Base-by-base conservation (phyloP, 2,113 vertebrate genomes). In the Onychorhynchus coronatus region DNA sequence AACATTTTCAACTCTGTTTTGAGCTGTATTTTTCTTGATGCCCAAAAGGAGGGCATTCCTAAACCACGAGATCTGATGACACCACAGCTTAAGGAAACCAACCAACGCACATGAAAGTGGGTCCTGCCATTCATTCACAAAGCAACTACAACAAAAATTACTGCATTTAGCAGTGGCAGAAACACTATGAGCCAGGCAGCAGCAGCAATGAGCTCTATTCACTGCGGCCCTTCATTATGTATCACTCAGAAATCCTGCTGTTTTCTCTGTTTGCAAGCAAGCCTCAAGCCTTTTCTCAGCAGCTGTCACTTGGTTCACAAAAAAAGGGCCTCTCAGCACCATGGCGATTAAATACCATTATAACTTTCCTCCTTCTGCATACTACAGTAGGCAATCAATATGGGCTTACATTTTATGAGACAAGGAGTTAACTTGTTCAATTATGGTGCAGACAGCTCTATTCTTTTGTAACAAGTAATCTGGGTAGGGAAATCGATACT, bases 371-470 rank as follows among this genome's bases (percentile, higher is more conserved):
- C 95, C 93, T 97, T 96, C 98, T 97, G 97, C 97, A 98, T 98
- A 97, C 97, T 97, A 91, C 96, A 98, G 95, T 97, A 97, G 96
- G 98, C 98, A 99, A 99, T 99, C 99, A 99, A 99, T 99, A 99
- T 97, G 93, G 98, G 98, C 98, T 99, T 99, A 98, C 99, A 99
- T 99, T 99, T 99, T 99, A 99, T 98, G 99, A 99, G 99, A 99
- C 99, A 99, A 99, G 99, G 98, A 99, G 99, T 99, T 99, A 99
- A 99, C 99, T 99, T 99, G 99, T 99, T 99, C 99, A 99, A 99
- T 99, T 99, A 99, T 92, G 96, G 98, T 98, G 97, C 98, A 99
- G 99, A 99, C 99, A 99, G 99, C 99, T 99, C 99, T 99, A 99
- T 99, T 99, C 99, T 99, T 99, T 99, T 98, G 99, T 99, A 99